Base-by-base conservation (phyloP, 2,113 vertebrate genomes). In the Tympanuchus pallidicinctus region DNA sequence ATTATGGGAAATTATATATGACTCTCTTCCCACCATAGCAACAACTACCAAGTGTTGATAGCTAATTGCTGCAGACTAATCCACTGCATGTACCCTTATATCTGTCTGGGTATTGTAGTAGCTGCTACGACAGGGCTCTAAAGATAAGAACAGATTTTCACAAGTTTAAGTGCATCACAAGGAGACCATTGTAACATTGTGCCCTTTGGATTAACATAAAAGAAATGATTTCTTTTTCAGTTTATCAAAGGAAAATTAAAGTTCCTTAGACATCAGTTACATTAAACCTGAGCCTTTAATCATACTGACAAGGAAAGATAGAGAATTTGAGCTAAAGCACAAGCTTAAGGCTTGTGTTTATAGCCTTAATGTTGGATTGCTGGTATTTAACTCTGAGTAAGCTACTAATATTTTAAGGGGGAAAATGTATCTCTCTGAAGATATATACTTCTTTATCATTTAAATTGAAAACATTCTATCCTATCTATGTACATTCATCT, bases 221-320 rank as follows among this genome's bases (percentile, higher is more conserved):
- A 97, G 97, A 95, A 96, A 97, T 36, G 1, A 67, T 56, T 95
- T 93, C 90, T 95, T 95, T 95, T 90, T 88, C 93, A 42, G 17
- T 95, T 96, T 96, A 96, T 97, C 97, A 97, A 97, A 97, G 86
- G 76, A 95, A 96, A 97, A 96, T 94, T 97, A 94, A 96, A 95
- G 80, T 91, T 90, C 72, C 76, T 96, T 96, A 93, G 93, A 96
- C 78, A 77, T 43, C 24, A 94, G 86, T 94, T 95, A 94, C 90
- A 94, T 86, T 96, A 94, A 95, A 96, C 94, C 85, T 90, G 92
- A 97, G 91, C 92, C 92, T 97, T 97, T 97, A 96, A 98, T 97
- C 95, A 95, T 86, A 82, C 94, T 96, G 95, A 97, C 95, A 97
- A 93, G 89, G 77, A 94, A 96, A 97, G 96, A 97, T 88, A 95